Conservation (phyloP, 2,797 vertebrate genomes). For the Enteromius paludinosus region DNA sequence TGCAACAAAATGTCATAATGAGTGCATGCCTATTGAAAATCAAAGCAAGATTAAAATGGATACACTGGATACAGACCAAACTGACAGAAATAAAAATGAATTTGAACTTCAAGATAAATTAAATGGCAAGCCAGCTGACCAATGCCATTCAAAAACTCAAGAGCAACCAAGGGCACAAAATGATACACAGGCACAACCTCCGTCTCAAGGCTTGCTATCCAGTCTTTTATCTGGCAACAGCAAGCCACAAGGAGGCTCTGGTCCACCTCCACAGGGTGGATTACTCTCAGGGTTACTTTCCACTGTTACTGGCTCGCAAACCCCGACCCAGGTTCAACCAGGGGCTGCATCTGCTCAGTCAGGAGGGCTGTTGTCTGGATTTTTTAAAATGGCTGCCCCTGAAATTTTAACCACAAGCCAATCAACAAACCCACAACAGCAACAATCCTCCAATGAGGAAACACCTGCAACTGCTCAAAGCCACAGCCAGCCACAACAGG, state of each 20-base stretch:
- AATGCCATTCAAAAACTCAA: constrained; percentile 25
- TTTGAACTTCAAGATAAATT: background rate
- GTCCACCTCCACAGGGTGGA: constrained; percentile 72
- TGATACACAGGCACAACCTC: constrained; percentile 57
- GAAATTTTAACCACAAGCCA: constrained; percentile 43
- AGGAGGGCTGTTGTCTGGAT: constrained; percentile 76
- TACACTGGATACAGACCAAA: constrained; percentile 14
- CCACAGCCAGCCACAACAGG: constrained; percentile 58
- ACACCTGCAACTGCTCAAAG: background rate
- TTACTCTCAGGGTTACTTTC: constrained; percentile 77
- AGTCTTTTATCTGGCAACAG: constrained; percentile 65
- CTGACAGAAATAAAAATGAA: background rate
- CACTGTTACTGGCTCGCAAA: constrained; percentile 56
- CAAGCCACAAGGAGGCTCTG: constrained; percentile 62
- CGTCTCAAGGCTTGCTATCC: constrained; percentile 70
- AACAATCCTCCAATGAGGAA: background rate
- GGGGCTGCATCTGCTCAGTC: constrained; percentile 63
- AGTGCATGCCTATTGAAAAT: constrained; percentile 46
- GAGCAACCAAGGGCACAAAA: constrained; percentile 52
- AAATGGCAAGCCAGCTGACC: constrained; percentile 51
- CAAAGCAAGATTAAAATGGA: constrained; percentile 44
- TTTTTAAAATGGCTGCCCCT: constrained; percentile 70
- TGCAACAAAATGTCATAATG: constrained; percentile 44
- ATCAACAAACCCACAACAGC: constrained; percentile 14
- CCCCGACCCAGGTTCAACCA: constrained; percentile 62